phyloP scores from a whole-genome alignment of 2,797 vertebrate species.

The Acomys russatus region DNA sequence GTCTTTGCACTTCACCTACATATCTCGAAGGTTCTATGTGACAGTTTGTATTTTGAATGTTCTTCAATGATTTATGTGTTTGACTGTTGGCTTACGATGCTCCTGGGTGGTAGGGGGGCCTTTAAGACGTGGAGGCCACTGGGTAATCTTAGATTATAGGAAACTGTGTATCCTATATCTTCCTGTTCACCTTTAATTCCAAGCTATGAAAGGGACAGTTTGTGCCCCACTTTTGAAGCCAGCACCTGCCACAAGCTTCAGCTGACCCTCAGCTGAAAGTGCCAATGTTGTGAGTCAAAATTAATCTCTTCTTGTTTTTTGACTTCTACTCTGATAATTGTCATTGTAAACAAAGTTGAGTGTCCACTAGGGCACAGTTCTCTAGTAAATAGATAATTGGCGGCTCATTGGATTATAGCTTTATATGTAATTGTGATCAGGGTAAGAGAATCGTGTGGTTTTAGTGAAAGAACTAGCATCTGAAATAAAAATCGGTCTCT shows the following conservation, averaged over 20 bases:
- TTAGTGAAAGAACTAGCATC: not conserved
- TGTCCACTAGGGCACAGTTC: not conserved
- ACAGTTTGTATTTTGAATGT: not conserved
- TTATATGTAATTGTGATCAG: not conserved
- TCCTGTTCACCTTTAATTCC: not conserved
- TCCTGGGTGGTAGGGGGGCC: not conserved
- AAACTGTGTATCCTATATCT: not conserved
- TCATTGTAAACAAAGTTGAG: not conserved
- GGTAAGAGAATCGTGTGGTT: not conserved
- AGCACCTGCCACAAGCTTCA: not conserved
- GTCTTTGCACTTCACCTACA: not conserved
- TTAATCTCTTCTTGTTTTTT: not conserved
- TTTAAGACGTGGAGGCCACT: not conserved
- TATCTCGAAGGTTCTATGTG: not conserved
- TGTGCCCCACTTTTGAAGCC: not conserved
- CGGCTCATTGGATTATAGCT: not conserved
- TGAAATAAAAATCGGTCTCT: not conserved
- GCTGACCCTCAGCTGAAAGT: not conserved
- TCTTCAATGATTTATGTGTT: not conserved
- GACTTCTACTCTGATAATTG: not conserved
- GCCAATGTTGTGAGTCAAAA: not conserved
- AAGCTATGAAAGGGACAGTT: not conserved
- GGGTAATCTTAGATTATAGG: not conserved
- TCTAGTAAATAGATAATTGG: not conserved
- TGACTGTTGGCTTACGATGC: not conserved